These are phyloP conservation scores for Hemibagrus wyckioides DNA, from an alignment of 2,113 vertebrate species.

Conservation along the genomic window DNA sequence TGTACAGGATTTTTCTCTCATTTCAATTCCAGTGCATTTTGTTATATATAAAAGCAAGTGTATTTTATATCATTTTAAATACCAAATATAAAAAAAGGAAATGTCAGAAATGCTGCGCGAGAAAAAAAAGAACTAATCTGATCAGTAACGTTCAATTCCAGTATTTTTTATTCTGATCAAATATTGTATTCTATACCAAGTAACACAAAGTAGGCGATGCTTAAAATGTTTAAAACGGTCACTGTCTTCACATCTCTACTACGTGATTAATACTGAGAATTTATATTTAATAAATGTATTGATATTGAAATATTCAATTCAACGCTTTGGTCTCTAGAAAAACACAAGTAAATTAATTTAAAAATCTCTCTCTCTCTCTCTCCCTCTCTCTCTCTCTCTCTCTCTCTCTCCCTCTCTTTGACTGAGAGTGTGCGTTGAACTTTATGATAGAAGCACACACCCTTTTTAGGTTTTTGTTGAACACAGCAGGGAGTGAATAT, in stretches of 20 bases:
- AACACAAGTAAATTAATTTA: background rate
- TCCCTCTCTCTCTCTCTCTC: slow-evolving; percentile 22
- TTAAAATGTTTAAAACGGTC: background rate
- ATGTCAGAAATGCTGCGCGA: background rate
- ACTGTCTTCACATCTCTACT: background rate
- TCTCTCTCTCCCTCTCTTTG: slow-evolving; percentile 7
- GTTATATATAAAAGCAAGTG: background rate
- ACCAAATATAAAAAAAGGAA: background rate
- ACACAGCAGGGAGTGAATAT: slow-evolving; percentile 78
- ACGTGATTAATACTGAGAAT: background rate
- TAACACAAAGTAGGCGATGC: background rate
- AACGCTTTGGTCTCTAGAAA: background rate
- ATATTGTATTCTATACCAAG: background rate
- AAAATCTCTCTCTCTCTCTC: background rate
- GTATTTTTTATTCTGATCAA: background rate
- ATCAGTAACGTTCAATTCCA: background rate
- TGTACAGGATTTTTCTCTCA: background rate
- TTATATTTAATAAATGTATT: background rate
- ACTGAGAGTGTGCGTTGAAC: slow-evolving; percentile 47
- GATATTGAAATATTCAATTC: background rate
- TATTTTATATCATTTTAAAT: background rate
- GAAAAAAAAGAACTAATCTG: background rate
- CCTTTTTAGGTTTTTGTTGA: slow-evolving; percentile 71
- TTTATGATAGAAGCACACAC: slow-evolving; percentile 60
- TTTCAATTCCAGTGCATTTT: background rate